Base-by-base conservation (phyloP, 2,888 invertebrate genomes). In the Neoaliturus tenellus region DNA sequence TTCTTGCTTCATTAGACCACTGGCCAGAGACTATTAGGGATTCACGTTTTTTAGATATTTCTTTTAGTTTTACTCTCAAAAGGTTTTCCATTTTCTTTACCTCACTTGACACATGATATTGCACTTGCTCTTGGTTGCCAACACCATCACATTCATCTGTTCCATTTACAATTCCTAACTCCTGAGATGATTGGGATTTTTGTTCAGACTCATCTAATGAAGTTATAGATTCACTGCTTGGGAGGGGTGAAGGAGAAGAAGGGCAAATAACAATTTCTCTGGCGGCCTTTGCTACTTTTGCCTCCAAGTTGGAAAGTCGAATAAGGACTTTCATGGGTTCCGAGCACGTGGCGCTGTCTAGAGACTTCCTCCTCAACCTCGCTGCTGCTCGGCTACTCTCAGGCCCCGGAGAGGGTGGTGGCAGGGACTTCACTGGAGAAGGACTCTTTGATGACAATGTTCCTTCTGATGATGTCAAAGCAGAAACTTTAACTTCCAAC, bases 261-360 rank as follows among this genome's bases (percentile, higher is more conserved):
- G 81, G 83, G 17, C 85, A 67, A 31, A 81, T 81, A 17, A 81
- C 55, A 39, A 82, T 84, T 31, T 82, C 86, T 78, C 80, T 84
- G 73, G 85, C 90, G 35, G 93, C 94, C 86, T 93, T 94, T 20
- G 94, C 93, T 62, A 96, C 94, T 91, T 96, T 95, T 87, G 95
- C 94, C 91, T 97, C 97, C 87, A 96, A 91, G 75, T 95, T 94
- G 89, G 94, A 95, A 78, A 96, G 91, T 85, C 96, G 93, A 17
- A 87, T 83, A 31, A 87, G 82, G 10, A 87, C 87, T 90, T 96
- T 96, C 93, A 96, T 94, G 0, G 96, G 95, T 89, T 96, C 96
- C 0, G 95, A 94, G 86, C 94, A 94, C 8, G 95, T 95, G 17
- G 95, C 95, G 88, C 96, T 95, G 88, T 96, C 96, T 75, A 96